Conservation (phyloP, 2,888 invertebrate species). For the Drosophila siamana region DNA sequence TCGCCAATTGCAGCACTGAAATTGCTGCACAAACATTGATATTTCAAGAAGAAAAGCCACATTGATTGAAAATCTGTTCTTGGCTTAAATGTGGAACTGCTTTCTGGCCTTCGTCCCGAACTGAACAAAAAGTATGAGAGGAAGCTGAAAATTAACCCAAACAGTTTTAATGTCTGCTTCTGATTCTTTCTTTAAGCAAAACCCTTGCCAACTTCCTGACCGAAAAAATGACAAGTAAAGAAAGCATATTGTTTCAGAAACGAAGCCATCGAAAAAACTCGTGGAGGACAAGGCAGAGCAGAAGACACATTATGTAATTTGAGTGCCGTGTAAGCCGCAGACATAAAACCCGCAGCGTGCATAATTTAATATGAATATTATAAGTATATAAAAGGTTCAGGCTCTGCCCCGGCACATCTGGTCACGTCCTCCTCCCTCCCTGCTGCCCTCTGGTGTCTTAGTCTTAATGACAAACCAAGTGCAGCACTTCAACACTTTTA, state of each 20-base stretch:
- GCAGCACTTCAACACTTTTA: conserved; percentile 79
- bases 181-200: background rate
- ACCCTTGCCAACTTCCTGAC: background rate
- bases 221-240: background rate
- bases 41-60: no score
- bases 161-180: background rate
- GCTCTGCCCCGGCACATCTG: conserved; percentile 2
- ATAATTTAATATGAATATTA: conserved; percentile 79
- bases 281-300: conserved; percentile 21
- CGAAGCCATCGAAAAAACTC: no score
- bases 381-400: conserved; percentile 52
- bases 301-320: conserved; percentile 57
- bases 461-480: conserved; percentile 74
- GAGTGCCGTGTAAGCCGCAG: conserved; percentile 76
- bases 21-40: no score
- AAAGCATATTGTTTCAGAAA: conserved; percentile 5
- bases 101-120: background rate
- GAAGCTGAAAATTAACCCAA: background rate
- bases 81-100: no score
- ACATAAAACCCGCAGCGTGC: conserved; percentile 67
- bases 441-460: no score
- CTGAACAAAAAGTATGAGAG: no score
- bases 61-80: no score
- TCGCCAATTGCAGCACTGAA: no score
- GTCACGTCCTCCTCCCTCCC: background rate